phyloP scores from a whole-genome alignment of 92 coral and sea anemone genomes.

The Phenganax subtilis region DNA sequence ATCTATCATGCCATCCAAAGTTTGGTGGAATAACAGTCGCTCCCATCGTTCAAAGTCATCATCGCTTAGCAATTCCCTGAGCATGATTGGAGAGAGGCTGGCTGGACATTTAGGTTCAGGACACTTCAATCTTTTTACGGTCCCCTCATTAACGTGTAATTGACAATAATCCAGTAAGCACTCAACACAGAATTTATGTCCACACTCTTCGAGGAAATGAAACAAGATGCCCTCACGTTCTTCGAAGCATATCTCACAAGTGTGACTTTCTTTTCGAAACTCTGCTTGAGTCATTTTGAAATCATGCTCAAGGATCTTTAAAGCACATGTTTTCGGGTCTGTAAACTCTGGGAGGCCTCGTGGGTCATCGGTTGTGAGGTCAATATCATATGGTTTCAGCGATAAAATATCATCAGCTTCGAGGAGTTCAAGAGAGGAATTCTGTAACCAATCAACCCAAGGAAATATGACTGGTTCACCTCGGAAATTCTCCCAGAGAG shows the following conservation, averaged over 20 bases:
- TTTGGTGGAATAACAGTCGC: slow-evolving; percentile 61
- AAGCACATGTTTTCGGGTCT: slow-evolving; percentile 31
- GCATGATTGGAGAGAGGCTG: slow-evolving; percentile 59
- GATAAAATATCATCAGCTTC: slow-evolving; percentile 49
- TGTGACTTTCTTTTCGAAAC: slow-evolving; percentile 60
- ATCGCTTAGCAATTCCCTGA: slow-evolving; percentile 59
- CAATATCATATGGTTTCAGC: slow-evolving; percentile 49
- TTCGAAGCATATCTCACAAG: slow-evolving; percentile 81
- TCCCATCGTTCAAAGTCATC: slow-evolving; percentile 81
- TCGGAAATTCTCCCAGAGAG: slow-evolving; percentile 60
- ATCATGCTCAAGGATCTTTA: slow-evolving; percentile 75
- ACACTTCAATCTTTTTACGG: slow-evolving; percentile 64
- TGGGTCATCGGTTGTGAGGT: slow-evolving; percentile 5
- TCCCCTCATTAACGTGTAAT: slow-evolving; percentile 67
- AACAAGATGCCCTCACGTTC: slow-evolving; percentile 70
- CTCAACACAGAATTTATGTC: slow-evolving; percentile 74
- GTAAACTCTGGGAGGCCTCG: slow-evolving; percentile 19
- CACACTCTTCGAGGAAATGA: slow-evolving; percentile 72
- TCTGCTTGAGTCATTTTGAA: slow-evolving; percentile 56
- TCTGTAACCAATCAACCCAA: slow-evolving; percentile 91
- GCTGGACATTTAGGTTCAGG: slow-evolving; percentile 71
- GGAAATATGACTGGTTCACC: slow-evolving; percentile 62
- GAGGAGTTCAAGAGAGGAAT: slow-evolving; percentile 57
- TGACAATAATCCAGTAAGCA: slow-evolving; percentile 76
- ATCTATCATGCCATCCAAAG: slow-evolving; percentile 81